Base-by-base conservation (phyloP, 2,888 invertebrate genomes). In the Glomeris marginata region DNA sequence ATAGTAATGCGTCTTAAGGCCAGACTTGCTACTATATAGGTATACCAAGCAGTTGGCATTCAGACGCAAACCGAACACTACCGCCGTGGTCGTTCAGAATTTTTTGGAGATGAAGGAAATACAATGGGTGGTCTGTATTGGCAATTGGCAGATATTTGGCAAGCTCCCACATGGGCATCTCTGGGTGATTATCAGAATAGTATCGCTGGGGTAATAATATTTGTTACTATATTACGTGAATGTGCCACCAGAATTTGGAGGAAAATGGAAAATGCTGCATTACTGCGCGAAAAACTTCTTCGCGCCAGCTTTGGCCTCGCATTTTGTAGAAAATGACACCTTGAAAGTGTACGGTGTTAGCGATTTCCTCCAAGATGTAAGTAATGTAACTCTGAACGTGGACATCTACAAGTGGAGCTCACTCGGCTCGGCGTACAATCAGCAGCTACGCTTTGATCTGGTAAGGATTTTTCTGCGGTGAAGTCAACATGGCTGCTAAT, bases 91-190 rank as follows among this genome's bases (percentile, higher is more conserved):
- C 72, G 70, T 47, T 55, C 52, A 41, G 49, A 53, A 21, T 49
- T 74, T 8, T 66, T 71, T 56, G 61, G 62, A 18, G 54, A 78
- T 1, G 66, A 73, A 58, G 83, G 83, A 4, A 64, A 72, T 54
- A 97, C 94, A 0, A 95, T 94, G 92, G 97, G 97, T 1, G 90
- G 94, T 1, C 71, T 98, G 48, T 98, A 92, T 67, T 98, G 97
- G 97, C 97, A 98, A 67, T 69, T 97, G 11, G 95, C 97, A 65
- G 95, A 97, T 65, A 84, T 95, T 34, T 97, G 97, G 97, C 84
- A 87, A 60, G 94, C 88, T 1, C 92, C 95, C 0, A 85, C 92
- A 0, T 97, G 97, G 97, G 80, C 91, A 4, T 78, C 87, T 33
- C 84, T 94, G 56, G 87, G 86, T 76, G 4, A 28, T 8, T 28